phyloP scores from a whole-genome alignment of 1,140 invertebrate genomes.

The Bombus balteatus region DNA sequence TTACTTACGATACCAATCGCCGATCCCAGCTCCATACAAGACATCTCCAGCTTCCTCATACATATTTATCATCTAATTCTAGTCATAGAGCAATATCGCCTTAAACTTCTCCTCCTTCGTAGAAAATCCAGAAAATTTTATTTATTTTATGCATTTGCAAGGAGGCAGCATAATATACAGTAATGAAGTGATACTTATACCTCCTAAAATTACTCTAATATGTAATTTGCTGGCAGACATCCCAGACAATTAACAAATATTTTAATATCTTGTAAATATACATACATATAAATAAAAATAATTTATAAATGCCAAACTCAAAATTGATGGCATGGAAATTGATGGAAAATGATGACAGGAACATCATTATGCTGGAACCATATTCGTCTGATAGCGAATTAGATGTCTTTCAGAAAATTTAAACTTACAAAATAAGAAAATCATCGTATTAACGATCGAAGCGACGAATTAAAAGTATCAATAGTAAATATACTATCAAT shows the following conservation, averaged over 20 bases:
- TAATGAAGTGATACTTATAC: neutral
- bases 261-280: neutral
- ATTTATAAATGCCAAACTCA: neutral
- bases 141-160: neutral
- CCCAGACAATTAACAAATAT: neutral
- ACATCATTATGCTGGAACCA: no score
- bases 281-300: neutral
- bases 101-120: neutral
- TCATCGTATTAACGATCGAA: neutral
- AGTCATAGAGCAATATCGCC: no score
- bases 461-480: neutral
- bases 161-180: neutral
- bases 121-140: neutral
- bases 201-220: neutral
- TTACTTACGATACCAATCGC: no score
- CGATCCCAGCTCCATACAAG: no score
- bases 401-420: no score
- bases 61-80: no score
- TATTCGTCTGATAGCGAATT: no score
- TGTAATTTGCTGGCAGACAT: neutral
- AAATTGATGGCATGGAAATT: no score
- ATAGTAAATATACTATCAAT: neutral
- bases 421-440: neutral
- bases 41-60: no score
- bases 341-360: no score